Conservation (phyloP, 2,113 vertebrate genomes). For the Rhodinocichla rosea region DNA sequence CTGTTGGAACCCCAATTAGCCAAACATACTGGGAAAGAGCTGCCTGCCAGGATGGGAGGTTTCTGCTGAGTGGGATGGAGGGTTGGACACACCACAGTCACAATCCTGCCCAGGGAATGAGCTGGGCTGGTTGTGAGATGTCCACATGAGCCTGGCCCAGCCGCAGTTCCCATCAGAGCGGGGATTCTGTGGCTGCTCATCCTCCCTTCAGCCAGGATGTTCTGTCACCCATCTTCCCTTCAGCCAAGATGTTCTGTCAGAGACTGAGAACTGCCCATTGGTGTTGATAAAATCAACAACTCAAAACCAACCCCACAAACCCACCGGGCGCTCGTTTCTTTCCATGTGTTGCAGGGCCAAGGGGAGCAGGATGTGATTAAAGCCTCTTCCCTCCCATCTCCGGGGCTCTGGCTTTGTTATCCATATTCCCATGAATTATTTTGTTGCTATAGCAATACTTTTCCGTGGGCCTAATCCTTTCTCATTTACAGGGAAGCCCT, state of each 20-base stretch:
- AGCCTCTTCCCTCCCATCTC: neutral
- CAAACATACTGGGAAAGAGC: conserved; percentile 24
- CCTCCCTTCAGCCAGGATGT: neutral
- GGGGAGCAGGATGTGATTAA: neutral
- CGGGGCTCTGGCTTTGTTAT: conserved; percentile 31
- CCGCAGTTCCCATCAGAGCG: neutral
- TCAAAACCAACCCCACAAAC: neutral
- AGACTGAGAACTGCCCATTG: neutral
- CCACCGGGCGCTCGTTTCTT: fast-evolving
- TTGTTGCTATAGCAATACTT: conserved; percentile 64
- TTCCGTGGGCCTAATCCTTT: conserved; percentile 46
- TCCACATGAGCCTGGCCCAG: neutral
- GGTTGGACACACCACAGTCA: neutral
- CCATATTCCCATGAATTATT: conserved; percentile 33
- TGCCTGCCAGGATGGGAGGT: neutral
- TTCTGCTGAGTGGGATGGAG: neutral
- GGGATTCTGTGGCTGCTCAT: neutral
- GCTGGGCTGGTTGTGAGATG: neutral
- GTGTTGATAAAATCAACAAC: neutral
- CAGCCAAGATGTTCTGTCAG: neutral
- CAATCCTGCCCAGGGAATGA: neutral
- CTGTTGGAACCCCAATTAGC: conserved; percentile 28
- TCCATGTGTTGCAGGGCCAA: neutral
- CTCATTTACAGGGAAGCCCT: neutral
- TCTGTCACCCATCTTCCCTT: neutral